Conservation (phyloP, 2,113 vertebrate species). For the Hystrix brachyura region DNA sequence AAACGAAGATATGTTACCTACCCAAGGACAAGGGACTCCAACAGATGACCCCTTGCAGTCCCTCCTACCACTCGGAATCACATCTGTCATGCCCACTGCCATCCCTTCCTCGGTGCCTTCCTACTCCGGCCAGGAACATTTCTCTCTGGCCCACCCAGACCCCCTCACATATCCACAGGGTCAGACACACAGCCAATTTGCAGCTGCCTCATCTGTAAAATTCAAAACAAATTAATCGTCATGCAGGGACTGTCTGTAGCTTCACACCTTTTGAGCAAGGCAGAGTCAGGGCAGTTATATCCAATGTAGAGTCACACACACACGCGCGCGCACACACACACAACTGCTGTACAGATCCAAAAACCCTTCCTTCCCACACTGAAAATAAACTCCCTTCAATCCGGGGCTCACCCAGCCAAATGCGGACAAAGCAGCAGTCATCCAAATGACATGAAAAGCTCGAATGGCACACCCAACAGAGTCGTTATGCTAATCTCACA, state of each 20-base stretch:
- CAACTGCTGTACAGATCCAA: slow-evolving; percentile 29
- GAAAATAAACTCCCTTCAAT: slow-evolving; percentile 73
- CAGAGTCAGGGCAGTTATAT: not conserved
- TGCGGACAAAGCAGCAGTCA: slow-evolving; percentile 62
- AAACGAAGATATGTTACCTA: not conserved
- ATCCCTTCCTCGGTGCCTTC: not conserved
- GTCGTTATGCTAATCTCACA: slow-evolving; percentile 65
- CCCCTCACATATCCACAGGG: not conserved
- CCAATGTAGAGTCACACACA: slow-evolving; percentile 15
- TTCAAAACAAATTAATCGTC: slow-evolving; percentile 41
- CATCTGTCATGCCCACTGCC: not conserved
- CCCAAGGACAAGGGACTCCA: not conserved
- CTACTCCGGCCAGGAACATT: not conserved
- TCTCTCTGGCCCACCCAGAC: not conserved
- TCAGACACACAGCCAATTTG: not conserved
- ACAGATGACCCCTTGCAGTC: not conserved
- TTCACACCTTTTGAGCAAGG: not conserved
- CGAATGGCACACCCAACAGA: slow-evolving; percentile 60
- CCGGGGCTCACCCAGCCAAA: slow-evolving; percentile 68
- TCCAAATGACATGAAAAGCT: slow-evolving; percentile 54
- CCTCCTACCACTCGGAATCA: not conserved
- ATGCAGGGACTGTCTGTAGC: not conserved
- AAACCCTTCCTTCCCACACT: slow-evolving; percentile 71
- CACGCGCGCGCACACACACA: not conserved
- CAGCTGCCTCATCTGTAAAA: not conserved